Base-by-base conservation (phyloP, 2,888 invertebrate species). In the Synergus japonicus region DNA sequence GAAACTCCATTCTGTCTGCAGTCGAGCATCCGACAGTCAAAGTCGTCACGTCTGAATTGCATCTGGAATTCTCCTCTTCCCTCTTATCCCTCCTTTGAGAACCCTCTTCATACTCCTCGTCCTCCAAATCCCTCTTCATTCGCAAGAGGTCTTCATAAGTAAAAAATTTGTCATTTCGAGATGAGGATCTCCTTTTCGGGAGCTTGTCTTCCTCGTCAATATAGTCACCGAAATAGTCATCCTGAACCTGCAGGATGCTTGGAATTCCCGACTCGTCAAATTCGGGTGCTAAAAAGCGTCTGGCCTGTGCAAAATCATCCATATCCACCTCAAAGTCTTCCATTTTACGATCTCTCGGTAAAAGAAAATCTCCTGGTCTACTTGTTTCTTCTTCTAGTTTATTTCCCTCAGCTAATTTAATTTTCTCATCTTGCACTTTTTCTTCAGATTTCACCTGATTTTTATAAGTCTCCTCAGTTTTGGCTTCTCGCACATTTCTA, bases 1-100 rank as follows among this genome's bases (percentile, higher is more conserved):
- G 94, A 89, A 96, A 96, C 92, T 97, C 96, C 95, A 97, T 95
- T 81, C 96, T 95, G 91, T 96, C 96, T 81, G 94, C 94, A 60
- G 95, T 95, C 87, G 95, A 95, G 91, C 97, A 97, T 15, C 96
- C 96, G 79, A 96, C 95, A 87, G 95, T 95, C 83, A 96, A 93
- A 88, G 95, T 95, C 82, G 94, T 95, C 89, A 95, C 95, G 85
- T 94, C 95, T 44, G 91, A 88, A 80, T 83, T 89, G 82, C 92
- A 92, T 76, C 88, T 87, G n/a, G 88, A 79, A 63, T 87, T 87
- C 41, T 89, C 88, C 76, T 90, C 89, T 78, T 89, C 87, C 43
- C 88, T 85, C 81, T 88, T 86, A 82, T 86, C 85, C 46, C 89
- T 78, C 65, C 76, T 86, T 60, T 85, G 84, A 41, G 66, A 66